Base-by-base conservation (phyloP, 1,140 invertebrate species). In the Drosophila parvula region DNA sequence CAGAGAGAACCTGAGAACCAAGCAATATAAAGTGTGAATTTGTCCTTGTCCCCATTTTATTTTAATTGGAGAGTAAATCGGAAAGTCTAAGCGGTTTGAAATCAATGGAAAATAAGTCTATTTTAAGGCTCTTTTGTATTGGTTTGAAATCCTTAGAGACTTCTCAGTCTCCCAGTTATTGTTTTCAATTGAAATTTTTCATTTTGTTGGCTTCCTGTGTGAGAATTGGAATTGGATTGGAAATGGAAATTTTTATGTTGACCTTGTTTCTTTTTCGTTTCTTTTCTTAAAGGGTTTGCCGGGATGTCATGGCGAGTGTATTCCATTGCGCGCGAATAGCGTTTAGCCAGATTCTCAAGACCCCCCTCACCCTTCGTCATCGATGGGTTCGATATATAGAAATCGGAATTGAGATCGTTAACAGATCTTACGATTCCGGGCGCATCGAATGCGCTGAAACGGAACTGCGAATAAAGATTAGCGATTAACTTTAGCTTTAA, bases 271-370 rank as follows among this genome's bases (percentile, higher is more conserved):
- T 84, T 85, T 90, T 90, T 77, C 90, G 69, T 75, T 91, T 90
- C 90, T 81, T 91, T 90, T 83, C 82, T 93, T 93, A 88, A 92
- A 92, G 93, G 93, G 92, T 84, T 81, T 81, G 90, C 91, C 92
- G 91, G 82, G 92, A 92, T 93, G 93, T 80, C 92, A 92, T 82
- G 93, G 93, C 90, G 93, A 93, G 92, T 93, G 93, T 92, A 93
- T 93, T 90, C 93, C 93, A 90, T 93, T 94, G 79, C 93, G 92
- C 81, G 91, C 92, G 78, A 93, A 93, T 92, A 93, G 92, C 86
- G 91, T 92, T 86, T 92, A 92, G 76, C 68, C 65, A 75, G 56
- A 70, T 82, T 69, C 51, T 59, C 62, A 74, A 69, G 70, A 78
- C 50, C 56, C 57, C 28, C 30, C 40, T 8, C 45, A 51, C 28